phyloP scores from a whole-genome alignment of 2,888 invertebrate species.

The Lymantria monacha region DNA sequence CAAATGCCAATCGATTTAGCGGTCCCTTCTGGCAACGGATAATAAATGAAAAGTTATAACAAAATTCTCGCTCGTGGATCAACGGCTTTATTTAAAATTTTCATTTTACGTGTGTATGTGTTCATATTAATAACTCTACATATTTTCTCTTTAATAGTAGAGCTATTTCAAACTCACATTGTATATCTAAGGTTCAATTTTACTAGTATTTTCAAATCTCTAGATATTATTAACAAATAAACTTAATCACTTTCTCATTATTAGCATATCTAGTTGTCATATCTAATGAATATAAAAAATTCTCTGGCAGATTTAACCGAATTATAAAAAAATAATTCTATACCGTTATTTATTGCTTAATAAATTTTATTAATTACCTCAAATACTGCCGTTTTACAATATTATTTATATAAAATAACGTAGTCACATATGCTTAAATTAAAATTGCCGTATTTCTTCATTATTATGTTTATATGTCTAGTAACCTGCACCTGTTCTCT shows the following conservation, averaged over 20 bases:
- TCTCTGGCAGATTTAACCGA: constrained; percentile 29
- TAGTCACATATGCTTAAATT: too few species aligned
- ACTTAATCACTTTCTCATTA: constrained; percentile 56
- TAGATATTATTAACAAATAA: constrained; percentile 61
- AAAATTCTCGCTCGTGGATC: constrained; percentile 24
- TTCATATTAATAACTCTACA: constrained; percentile 58
- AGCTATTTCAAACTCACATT: constrained; percentile 48
- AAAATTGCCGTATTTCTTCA: too few species aligned
- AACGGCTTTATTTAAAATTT: constrained; percentile 35
- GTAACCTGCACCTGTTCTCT: constrained; percentile 8
- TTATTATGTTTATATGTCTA: too few species aligned
- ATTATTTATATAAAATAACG: too few species aligned
- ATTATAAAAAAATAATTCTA: constrained; percentile 11
- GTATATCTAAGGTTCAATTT: constrained; percentile 46
- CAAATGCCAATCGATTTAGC: constrained; percentile 1
- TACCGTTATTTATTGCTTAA: neutral
- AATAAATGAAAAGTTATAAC: neutral
- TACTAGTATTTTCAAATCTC: constrained; percentile 53
- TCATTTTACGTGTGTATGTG: constrained; percentile 57
- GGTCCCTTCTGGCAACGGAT: constrained; percentile 1
- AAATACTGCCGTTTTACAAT: too few species aligned
- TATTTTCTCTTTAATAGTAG: constrained; percentile 59
- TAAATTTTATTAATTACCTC: neutral
- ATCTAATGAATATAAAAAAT: constrained; percentile 52
- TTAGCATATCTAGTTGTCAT: constrained; percentile 76